Evolutionary conservation across 1,140 invertebrate species (phyloP), one percentile per base, ranked within the genome.

Genomic region (Daktulosphaira vitifoliae): DNA sequence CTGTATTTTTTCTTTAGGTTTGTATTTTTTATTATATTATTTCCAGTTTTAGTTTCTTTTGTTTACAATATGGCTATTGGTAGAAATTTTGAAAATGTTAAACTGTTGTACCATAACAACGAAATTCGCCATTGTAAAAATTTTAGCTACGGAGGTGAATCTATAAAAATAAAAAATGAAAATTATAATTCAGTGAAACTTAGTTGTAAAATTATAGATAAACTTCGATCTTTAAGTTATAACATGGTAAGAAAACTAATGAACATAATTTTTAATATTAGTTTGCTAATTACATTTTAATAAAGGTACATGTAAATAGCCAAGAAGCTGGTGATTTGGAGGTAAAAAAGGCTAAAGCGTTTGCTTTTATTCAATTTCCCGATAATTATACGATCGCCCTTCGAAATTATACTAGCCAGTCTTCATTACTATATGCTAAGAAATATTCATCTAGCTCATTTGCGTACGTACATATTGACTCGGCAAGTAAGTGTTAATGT

Each of bases 311-410:
- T 9, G 33, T 54, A 3, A 6, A 54, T 13, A 54, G 22, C 23
- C 33, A 23, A 13, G 20, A 54, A 39, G 37, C 20, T 11, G 52
- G 52, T n/a, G 52, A 54, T 3, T 22, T 39, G 18, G 18, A n/a
- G 23, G 52, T 54, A 3, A 9, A 54, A 20, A 39, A 39, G 23
- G 33, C 52, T 23, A 8, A 39, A 20, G 20, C 52, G n/a, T 20
- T 54, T 38, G 52, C 52, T 29, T 54, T 39, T 13, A 54, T 54
- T 39, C 52, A 54, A 15, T 54, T 54, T 25, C 52, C 52, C n/a
- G 20, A 39, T 22, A 39, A 54, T 23, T 39, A 38, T 15, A 54
- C 29, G 7, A 38, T 3, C 20, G 52, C 18, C 33, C 33, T 54
- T 39, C 52, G 37, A 38, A 29, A 54, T 22, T 39, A 39, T 39